Percentiles rank a stretch among this genome's conserved stretches.
Conservation (phyloP, 2,113 vertebrate species). For the Lepus europaeus region DNA sequence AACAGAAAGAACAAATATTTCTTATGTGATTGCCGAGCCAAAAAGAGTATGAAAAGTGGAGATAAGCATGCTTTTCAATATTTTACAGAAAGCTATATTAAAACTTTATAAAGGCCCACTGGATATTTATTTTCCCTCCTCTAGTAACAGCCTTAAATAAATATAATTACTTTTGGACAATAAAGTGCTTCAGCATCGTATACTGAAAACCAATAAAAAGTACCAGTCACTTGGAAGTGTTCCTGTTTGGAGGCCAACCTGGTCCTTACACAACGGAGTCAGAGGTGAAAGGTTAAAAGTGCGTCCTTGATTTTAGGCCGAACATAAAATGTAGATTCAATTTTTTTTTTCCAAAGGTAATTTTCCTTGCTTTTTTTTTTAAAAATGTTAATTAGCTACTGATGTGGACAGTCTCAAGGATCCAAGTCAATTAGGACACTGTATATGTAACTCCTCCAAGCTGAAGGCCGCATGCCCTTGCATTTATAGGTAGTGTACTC, state of each 20-base stretch:
- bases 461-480: slow-evolving; percentile 59
- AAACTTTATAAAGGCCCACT: slow-evolving; percentile 79
- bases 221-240: slow-evolving; percentile 68
- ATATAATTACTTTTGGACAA: slow-evolving; percentile 81
- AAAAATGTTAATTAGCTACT: slow-evolving; percentile 66
- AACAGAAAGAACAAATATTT: slow-evolving; percentile 61
- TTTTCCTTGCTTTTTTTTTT: slow-evolving; percentile 49
- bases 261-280: slow-evolving; percentile 39
- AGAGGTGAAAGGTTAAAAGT: slow-evolving; percentile 82
- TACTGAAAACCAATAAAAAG: slow-evolving; percentile 82
- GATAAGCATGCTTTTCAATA: slow-evolving; percentile 76
- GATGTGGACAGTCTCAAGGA: slow-evolving; percentile 70
- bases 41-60: slow-evolving; percentile 68
- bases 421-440: slow-evolving; percentile 66
- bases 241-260: slow-evolving; percentile 70
- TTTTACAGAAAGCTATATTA: slow-evolving; percentile 73
- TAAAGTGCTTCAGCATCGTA: slow-evolving; percentile 69
- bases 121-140: slow-evolving; percentile 79
- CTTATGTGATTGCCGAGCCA: slow-evolving; percentile 42
- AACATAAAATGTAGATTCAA: slow-evolving; percentile 62
- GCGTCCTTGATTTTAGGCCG: slow-evolving; percentile 64
- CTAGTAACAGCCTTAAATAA: slow-evolving; percentile 79
- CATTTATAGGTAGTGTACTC: slow-evolving; percentile 77
- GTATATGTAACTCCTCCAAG: slow-evolving; percentile 59
- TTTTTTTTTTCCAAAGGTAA: slow-evolving; percentile 19